phyloP scores from a whole-genome alignment of 2,113 vertebrate genomes.

The Plotosus lineatus region DNA sequence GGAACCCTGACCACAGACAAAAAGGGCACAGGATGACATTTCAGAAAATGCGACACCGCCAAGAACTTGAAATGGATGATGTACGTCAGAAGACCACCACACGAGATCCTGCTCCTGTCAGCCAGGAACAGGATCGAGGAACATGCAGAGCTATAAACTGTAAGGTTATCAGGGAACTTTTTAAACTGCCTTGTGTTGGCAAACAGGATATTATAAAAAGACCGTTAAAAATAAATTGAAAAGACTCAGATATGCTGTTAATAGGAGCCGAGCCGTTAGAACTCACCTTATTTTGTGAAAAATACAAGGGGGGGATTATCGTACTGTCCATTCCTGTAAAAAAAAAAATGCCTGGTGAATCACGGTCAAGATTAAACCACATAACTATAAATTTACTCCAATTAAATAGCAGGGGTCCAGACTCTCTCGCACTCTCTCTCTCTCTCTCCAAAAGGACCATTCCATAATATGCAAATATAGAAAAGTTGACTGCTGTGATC shows the following conservation, averaged over 20 bases:
- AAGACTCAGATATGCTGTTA: not conserved
- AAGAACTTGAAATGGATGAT: not conserved
- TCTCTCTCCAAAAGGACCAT: too few species aligned
- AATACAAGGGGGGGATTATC: constrained; percentile 66
- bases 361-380: not conserved
- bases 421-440: too few species aligned
- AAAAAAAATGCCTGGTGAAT: not conserved
- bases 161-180: not conserved
- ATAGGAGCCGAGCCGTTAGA: not conserved
- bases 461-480: too few species aligned
- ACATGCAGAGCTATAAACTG: not conserved
- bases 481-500: too few species aligned
- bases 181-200: not conserved
- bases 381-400: too few species aligned
- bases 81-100: not conserved
- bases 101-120: not conserved
- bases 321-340: constrained; percentile 68
- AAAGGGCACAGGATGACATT: not conserved
- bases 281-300: constrained; percentile 63
- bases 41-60: not conserved
- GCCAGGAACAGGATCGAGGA: not conserved
- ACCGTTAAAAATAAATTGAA: not conserved
- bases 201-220: not conserved
- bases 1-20: not conserved
- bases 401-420: too few species aligned